Base-by-base conservation (phyloP, 1,140 invertebrate genomes). In the Danaus melanippus region DNA sequence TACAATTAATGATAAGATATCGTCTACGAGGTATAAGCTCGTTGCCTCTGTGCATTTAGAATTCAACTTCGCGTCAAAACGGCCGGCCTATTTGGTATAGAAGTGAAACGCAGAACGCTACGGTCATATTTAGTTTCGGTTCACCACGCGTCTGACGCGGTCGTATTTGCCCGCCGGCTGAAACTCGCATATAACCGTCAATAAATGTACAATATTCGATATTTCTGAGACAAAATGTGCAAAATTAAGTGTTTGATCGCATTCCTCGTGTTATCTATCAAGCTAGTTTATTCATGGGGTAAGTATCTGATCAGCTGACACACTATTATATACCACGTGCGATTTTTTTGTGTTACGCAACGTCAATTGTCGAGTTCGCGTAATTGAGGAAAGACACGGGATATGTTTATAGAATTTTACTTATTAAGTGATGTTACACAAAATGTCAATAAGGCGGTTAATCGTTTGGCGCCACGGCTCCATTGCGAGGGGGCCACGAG, bases 221-320 rank as follows among this genome's bases (percentile, higher is more conserved):
- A 67, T 83, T 82, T 61, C 77, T 83, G 69, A 83, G 69, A 74
- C 63, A 82, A 82, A 79, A 85, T 85, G 82, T 79, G 67, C 62
- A 73, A 58, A 69, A 63, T 58, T 57, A 69, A 76, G 71, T 79
- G 74, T 69, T 60, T 78, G n/a, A 56, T 85, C 42, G 68, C 71
- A 45, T 60, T 76, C 42, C 48, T 74, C 43, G 60, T 69, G 40
- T 52, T 82, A 40, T 67, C 62, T 39, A 55, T 78, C 48, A 66
- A 67, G 60, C 47, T 74, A 53, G 77, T 67, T 53, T 66, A 71
- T 47, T 80, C 76, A 8, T 85, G 82, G 82, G 82, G 82, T 83
- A 56, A 80, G 82, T 85, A 73, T 71, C 58, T 54, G 76, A 82
- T 83, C 77, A 82, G 79, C 79, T 83, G 79, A 81, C 79, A 57